Evolutionary conservation across 2,113 vertebrate genomes (phyloP).

Genomic region (Bos javanicus): DNA sequence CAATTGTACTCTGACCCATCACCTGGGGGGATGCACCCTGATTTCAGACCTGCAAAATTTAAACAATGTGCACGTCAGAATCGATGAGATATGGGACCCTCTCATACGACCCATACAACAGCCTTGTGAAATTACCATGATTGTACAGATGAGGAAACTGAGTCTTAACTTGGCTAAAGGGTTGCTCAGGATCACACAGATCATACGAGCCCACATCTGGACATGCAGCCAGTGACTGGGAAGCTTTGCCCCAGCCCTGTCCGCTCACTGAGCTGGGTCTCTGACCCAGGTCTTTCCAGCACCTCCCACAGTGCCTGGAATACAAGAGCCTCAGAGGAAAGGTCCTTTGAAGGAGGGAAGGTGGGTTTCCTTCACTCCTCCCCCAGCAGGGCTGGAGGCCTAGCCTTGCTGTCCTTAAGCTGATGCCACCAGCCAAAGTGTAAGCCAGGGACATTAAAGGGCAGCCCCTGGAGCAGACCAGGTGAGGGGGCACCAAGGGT

Average conservation of each 20-base stretch:
- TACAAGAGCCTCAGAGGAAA: neutral
- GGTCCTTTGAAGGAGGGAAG: neutral
- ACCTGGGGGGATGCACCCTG: neutral
- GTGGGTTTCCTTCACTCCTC: no score
- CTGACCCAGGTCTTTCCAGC: rapidly evolving
- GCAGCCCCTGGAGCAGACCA: neutral
- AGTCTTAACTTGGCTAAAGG: neutral
- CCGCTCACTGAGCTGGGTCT: neutral
- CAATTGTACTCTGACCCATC: neutral
- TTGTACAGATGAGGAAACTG: neutral
- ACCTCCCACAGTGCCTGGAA: neutral
- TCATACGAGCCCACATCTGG: neutral
- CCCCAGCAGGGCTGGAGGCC: neutral
- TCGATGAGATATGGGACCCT: rapidly evolving
- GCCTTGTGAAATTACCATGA: neutral
- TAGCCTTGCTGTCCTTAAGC: neutral
- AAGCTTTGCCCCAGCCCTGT: neutral
- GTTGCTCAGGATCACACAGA: neutral
- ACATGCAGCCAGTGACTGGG: neutral
- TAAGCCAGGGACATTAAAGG: neutral
- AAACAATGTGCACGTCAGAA: neutral
- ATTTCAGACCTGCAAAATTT: neutral
- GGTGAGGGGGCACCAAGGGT: neutral
- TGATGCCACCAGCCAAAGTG: neutral
- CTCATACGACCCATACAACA: rapidly evolving